Base-by-base conservation (phyloP, 2,888 invertebrate genomes). In the Ochlodes sylvanus region DNA sequence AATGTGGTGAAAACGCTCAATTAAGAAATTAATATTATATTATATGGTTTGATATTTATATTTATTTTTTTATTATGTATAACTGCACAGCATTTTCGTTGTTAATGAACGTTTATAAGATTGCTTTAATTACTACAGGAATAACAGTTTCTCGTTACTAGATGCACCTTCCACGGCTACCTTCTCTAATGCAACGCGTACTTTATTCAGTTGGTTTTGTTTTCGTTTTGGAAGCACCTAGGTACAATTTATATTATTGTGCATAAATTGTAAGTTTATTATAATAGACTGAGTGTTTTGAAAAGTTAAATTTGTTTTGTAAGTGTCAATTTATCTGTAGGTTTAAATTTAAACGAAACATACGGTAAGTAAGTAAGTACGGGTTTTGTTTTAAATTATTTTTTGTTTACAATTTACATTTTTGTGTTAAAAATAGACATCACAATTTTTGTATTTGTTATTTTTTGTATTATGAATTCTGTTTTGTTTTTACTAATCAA, bases 211-310 rank as follows among this genome's bases (percentile, higher is more conserved):
- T 70, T 69, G 69, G 58, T 71, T 65, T 60, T 71, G 69, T 69
- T 69, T 72, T 65, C 42, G 68, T 65, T 63, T 68, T 67, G 69
- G 71, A 74, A 82, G 88, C 90, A 90, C 88, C 88, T 89, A 86
- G 87, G 89, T 90, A 90, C 90, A 90, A 91, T 86, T 83, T 82
- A 73, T 70, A 69, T 71, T 63, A 42, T 34, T 55, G 54, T 68
- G 79, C 80, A 74, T 77, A 79, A 75, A 76, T 72, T 69, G 44
- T 81, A 80, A 80, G 75, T 75, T 76, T 74, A 72, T 71, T 62
- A 73, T 72, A 19, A 50, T 68, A 55, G 70, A 55, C 57, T 68
- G 64, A 58, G 72, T 74, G 75, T 76, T 77, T 74, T 70, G 67
- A 72, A 76, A 79, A 77, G 78, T 75, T 73, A 74, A 77, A 60